phyloP scores from a whole-genome alignment of 2,113 vertebrate species.

The Bubo bubo region DNA sequence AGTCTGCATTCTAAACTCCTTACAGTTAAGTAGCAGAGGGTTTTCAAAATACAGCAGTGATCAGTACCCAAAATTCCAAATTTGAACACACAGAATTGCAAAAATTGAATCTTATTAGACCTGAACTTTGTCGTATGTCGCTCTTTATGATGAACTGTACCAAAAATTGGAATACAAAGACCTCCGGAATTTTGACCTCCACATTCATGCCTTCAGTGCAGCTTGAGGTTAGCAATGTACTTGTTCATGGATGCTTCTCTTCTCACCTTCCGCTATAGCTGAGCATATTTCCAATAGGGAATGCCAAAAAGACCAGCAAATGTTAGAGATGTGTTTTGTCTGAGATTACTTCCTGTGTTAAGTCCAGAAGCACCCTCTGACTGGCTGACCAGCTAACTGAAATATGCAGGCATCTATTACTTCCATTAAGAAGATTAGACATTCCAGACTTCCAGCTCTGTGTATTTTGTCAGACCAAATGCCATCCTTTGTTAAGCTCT shows the following conservation, averaged over 20 bases:
- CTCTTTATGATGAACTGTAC: background rate
- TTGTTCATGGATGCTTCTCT: background rate
- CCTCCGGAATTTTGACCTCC: background rate
- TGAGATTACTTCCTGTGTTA: conserved; percentile 20
- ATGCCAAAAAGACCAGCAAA: background rate
- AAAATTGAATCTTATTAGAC: background rate
- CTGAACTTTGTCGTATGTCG: background rate
- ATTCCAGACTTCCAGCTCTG: background rate
- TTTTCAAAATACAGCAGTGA: background rate
- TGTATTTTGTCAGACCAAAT: conserved; percentile 30
- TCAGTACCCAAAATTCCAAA: background rate
- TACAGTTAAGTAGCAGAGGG: background rate
- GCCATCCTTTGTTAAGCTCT: conserved; percentile 33
- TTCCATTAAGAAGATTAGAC: background rate
- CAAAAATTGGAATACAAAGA: background rate
- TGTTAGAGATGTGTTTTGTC: background rate
- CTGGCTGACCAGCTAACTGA: background rate
- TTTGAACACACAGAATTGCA: background rate
- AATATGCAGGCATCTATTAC: background rate
- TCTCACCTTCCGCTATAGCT: background rate
- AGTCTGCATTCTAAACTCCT: background rate
- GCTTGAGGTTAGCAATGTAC: background rate
- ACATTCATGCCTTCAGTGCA: background rate
- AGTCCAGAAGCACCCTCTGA: background rate
- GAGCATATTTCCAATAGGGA: background rate